Evolutionary conservation across 2,113 vertebrate species (phyloP), one percentile per base, ranked within the genome.

Genomic region (Oryzias javanicus): DNA sequence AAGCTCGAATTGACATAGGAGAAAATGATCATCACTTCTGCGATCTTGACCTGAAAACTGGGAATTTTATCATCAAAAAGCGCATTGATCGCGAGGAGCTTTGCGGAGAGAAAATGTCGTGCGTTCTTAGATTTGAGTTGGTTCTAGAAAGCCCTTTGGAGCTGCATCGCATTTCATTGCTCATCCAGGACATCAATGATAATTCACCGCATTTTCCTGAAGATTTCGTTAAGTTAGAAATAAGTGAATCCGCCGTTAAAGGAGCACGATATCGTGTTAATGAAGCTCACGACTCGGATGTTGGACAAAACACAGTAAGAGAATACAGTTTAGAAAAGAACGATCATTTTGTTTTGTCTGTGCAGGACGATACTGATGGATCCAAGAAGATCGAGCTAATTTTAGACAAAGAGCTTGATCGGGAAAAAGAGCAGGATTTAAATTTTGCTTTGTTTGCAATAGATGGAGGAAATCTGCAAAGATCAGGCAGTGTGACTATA

Each of bases 161-260:
- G 66, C 65, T 92, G 2, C 73, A 88, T 16, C 70, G 75, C 1
- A 27, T 84, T 22, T 61, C 46, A 2, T 66, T 93, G 6, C 85
- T 87, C 47, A 71, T 92, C 24, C 72, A 74, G 12, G 92, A 93
- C 67, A 53, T 93, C 17, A 93, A 93, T 62, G 91, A 93, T 42
- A 92, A 93, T 14, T 3, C 65, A 1, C 85, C 83, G 0, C 5
- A 18, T 35, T 89, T 86, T 16, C 66, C 58, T 0, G 70, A 74
- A 18, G 70, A 80, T 29, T 3, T 6, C 2, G 17, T 85, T 0
- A 67, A 55, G 2, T n/a, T 93, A 1, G 83, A 91, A 77, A 87
- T 92, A 6, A 44, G 0, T 0, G 92, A 93, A 19, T 89, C 76
- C 0, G 85, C 80, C 0, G 1, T 0, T 4, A 86, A 82, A 16